A percentile compares a stretch with the other conserved stretches of the same genome.
These are phyloP conservation scores for Anas platyrhynchos DNA, from an alignment of 2,113 vertebrate species.

Conservation along the genomic window DNA sequence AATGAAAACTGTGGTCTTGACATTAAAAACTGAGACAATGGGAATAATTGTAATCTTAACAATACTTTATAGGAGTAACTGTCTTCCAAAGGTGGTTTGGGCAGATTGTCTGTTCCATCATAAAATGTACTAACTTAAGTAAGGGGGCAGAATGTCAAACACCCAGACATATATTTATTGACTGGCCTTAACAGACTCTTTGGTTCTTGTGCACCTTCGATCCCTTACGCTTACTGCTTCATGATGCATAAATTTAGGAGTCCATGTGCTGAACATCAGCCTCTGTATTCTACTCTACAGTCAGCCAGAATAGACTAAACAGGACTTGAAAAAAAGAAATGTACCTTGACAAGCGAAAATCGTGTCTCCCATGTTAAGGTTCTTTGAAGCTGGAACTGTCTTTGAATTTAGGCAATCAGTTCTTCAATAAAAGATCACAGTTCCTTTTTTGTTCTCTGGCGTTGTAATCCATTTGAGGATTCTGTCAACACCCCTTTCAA, in stretches of 20 bases:
- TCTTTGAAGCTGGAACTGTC: slow-evolving; percentile 8
- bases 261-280: background rate
- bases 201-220: background rate
- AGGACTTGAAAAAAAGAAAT: background rate
- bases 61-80: background rate
- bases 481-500: slow-evolving; percentile 38
- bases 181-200: background rate
- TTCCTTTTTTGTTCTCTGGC: slow-evolving; percentile 18
- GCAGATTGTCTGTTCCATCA: background rate
- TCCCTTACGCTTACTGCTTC: background rate
- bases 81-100: background rate
- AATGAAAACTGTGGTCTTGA: background rate
- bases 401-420: slow-evolving; percentile 27
- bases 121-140: background rate
- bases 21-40: too few relatives aligned
- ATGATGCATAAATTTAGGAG: background rate
- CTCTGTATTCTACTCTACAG: background rate
- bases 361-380: background rate
- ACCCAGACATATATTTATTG: background rate
- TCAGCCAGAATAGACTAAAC: background rate
- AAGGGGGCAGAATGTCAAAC: background rate
- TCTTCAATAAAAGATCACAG: slow-evolving; percentile 49
- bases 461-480: slow-evolving; percentile 32
- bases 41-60: background rate
- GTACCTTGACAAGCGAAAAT: slow-evolving; percentile 30